These are phyloP conservation scores for Hydra vulgaris DNA, from an alignment of 30 jellyfish, hydroid and myxozoan genomes.

Conservation along the genomic window DNA sequence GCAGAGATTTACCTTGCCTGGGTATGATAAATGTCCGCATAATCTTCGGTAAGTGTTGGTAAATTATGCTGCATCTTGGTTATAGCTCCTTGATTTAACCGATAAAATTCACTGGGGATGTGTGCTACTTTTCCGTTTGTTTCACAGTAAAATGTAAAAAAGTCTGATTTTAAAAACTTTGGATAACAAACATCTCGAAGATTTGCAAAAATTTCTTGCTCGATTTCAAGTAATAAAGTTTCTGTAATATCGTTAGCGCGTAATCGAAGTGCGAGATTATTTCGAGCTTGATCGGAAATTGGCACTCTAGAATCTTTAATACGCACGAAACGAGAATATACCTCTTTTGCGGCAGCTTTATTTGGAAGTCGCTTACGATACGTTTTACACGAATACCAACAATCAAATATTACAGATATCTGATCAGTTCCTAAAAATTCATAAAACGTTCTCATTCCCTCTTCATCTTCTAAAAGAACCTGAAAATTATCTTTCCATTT, in stretches of 20 bases:
- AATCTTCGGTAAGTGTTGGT: neutral
- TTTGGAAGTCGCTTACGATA: constrained; percentile 17
- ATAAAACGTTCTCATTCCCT: constrained; percentile 18
- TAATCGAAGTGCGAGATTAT: constrained; percentile 42
- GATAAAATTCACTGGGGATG: neutral
- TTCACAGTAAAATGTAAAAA: constrained; percentile 47
- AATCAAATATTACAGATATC: constrained; percentile 9
- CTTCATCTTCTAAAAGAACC: constrained; percentile 18
- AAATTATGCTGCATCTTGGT: neutral
- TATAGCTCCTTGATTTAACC: constrained; percentile 7
- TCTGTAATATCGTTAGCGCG: constrained; percentile 48
- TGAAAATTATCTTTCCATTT: constrained; percentile 13
- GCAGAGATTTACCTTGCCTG: neutral
- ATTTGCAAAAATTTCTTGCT: constrained; percentile 47
- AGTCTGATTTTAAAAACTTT: constrained; percentile 54
- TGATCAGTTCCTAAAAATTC: constrained; percentile 25
- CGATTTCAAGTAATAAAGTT: constrained; percentile 50
- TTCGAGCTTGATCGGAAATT: constrained; percentile 57
- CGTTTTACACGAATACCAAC: constrained; percentile 27
- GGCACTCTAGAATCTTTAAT: constrained; percentile 56
- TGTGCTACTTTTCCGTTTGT: constrained; percentile 40
- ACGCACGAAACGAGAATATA: constrained; percentile 63
- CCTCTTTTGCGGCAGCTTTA: constrained; percentile 58
- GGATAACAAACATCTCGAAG: constrained; percentile 61
- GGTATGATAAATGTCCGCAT: neutral